Evolutionary conservation across 2,113 vertebrate species (phyloP), one percentile per base, ranked within the genome.

Genomic region (Oryzias javanicus): DNA sequence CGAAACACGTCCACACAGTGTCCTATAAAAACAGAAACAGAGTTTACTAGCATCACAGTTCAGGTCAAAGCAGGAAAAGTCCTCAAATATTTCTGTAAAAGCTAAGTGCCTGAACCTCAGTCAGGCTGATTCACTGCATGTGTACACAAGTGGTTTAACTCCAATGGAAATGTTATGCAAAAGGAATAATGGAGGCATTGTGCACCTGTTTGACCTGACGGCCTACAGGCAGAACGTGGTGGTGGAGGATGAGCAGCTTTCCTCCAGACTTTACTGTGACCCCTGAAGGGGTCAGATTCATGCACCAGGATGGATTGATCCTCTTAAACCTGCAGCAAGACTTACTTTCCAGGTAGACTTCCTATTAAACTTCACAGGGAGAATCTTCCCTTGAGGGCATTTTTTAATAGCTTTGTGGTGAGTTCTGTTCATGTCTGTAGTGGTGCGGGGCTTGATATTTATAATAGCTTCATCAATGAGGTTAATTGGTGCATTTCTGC

Each of bases 1-100:
- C 74, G 81, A 8, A 84, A 89, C 75, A 88, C 89, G 90, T 94
- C 78, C 64, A 54, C 24, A 1, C 50, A 75, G 77, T 50, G 19
- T 24, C 60, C n/a, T 49, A 4, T 45, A n/a, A 19, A 14, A 48
- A 18, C 55, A 42, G 49, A 5, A n/a, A 18, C n/a, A n/a, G 17
- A 47, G 45, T 8, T 47, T 2, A 47, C 17, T 10, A 5, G 10
- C 17, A 35, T 12, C 35, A 27, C 25, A 27, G 25, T 27, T 27
- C 25, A 27, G 25, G 4, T 25, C 25, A 35, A 35, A 7, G 35
- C 35, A 1, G 35, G 35, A 35, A 35, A 35, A 35, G 8, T 35
- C 35, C 35, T 35, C 12, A 3, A 35, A 35, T 12, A 12, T 35
- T 35, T 35, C 35, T 35, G 35, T 35, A 12, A 35, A 35, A 12